phyloP scores from a whole-genome alignment of 2,888 invertebrate genomes.

The Microplitis deprimator region DNA sequence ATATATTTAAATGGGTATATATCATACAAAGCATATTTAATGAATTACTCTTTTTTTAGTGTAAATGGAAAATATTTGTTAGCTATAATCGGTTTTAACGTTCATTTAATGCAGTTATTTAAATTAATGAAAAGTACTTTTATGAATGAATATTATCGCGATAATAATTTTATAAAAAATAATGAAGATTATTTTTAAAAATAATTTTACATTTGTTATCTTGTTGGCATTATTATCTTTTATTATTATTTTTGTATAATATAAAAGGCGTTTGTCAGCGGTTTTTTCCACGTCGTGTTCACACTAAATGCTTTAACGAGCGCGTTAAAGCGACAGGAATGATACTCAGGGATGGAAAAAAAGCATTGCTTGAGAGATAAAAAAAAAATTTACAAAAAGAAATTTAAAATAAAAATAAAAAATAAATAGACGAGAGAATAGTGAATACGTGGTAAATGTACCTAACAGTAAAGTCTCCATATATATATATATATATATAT shows the following conservation, averaged over 20 bases:
- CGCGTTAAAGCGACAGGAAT: slow-evolving; percentile 25
- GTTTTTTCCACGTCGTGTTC: slow-evolving; percentile 16
- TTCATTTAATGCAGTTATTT: neutral
- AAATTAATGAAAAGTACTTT: neutral
- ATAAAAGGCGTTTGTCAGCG: slow-evolving; percentile 12
- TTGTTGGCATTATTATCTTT: neutral
- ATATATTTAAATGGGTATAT: too few relatives aligned
- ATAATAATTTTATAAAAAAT: neutral
- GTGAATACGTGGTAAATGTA: slow-evolving; percentile 11
- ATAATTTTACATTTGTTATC: neutral
- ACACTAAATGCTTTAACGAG: slow-evolving; percentile 38
- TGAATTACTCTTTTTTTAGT: too few relatives aligned
- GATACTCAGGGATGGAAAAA: slow-evolving; percentile 18
- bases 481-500: too few relatives aligned
- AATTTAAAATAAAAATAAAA: neutral
- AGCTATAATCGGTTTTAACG: neutral
- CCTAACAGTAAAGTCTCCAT: neutral
- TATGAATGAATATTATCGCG: neutral
- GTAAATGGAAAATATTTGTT: too few relatives aligned
- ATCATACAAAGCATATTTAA: too few relatives aligned
- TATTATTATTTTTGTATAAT: slow-evolving; percentile 1
- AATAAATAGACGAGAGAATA: slow-evolving; percentile 8
- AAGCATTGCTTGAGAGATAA: slow-evolving; percentile 6
- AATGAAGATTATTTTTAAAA: neutral
- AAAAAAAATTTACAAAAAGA: slow-evolving; percentile 6